phyloP scores from a whole-genome alignment of 2,888 invertebrate species.

The Bedellia somnulentella region DNA sequence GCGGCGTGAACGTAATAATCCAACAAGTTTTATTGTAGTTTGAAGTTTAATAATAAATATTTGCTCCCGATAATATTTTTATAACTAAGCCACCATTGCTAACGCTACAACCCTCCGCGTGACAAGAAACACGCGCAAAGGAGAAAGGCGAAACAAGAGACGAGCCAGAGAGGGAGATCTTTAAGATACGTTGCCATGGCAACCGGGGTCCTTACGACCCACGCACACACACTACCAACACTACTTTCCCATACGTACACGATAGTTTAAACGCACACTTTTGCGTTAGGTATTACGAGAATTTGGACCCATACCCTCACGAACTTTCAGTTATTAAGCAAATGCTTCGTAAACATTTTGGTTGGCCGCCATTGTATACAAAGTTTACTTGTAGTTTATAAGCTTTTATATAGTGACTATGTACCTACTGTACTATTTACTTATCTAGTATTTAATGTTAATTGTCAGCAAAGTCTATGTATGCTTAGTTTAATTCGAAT shows the following conservation, averaged over 20 bases:
- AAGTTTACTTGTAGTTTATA: too few species aligned
- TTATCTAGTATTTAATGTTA: too few species aligned
- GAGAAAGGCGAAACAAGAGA: slow-evolving; percentile 60
- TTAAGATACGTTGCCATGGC: slow-evolving; percentile 57
- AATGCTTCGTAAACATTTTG: slow-evolving; percentile 60
- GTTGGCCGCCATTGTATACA: slow-evolving; percentile 47
- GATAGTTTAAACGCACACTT: slow-evolving; percentile 11
- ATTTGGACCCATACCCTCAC: slow-evolving; percentile 45
- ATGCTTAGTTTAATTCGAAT: too few species aligned
- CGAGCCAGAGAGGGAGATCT: slow-evolving; percentile 53
- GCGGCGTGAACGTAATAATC: too few species aligned
- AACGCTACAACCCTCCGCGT: slow-evolving; percentile 37
- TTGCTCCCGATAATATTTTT: too few species aligned
- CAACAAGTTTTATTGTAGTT: too few species aligned
- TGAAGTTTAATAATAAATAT: too few species aligned
- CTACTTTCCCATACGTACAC: slow-evolving; percentile 5
- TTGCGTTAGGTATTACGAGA: slow-evolving; percentile 40
- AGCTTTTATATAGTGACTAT: too few species aligned
- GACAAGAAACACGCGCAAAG: slow-evolving; percentile 57
- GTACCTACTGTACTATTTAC: too few species aligned
- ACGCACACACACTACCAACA: slow-evolving; percentile 23
- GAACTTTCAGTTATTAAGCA: slow-evolving; percentile 60
- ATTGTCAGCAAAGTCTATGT: too few species aligned
- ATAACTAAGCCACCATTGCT: slow-evolving; percentile 15
- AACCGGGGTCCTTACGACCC: slow-evolving; percentile 30